Conservation (phyloP, 2,888 invertebrate species). For the Schizaphis graminum region DNA sequence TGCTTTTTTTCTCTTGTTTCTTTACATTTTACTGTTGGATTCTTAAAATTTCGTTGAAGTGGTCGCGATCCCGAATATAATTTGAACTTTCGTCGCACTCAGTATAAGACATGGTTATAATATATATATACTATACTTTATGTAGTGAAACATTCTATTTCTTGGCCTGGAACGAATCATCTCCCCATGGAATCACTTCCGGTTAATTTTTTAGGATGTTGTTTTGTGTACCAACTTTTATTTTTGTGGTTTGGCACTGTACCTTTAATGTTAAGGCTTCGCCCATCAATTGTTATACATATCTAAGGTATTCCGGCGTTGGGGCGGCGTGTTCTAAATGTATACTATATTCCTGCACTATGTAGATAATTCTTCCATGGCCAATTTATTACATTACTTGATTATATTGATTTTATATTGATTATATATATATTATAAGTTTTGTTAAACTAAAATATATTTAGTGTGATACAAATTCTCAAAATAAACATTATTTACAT, state of each 20-base stretch:
- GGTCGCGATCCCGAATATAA: not conserved
- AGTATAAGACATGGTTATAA: not conserved
- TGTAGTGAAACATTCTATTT: not conserved
- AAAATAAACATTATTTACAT: not conserved
- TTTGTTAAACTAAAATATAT: not conserved
- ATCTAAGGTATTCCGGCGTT: not conserved
- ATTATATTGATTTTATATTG: not conserved
- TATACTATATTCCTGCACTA: not conserved
- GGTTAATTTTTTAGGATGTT: slow-evolving; percentile 30
- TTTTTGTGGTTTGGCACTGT: slow-evolving; percentile 25
- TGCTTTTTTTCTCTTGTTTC: not conserved
- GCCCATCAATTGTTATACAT: not conserved
- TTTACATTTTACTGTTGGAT: not conserved
- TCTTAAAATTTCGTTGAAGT: not conserved
- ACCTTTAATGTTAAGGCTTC: slow-evolving; percentile 14
- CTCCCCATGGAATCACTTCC: not conserved
- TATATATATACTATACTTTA: not conserved
- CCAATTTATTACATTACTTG: not conserved
- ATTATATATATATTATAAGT: not conserved
- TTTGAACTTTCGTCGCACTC: not conserved
- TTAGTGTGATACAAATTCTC: not conserved
- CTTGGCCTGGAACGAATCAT: not conserved
- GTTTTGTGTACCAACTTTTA: not conserved
- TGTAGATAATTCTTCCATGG: not conserved
- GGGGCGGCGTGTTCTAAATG: not conserved